phyloP scores from a whole-genome alignment of 2,113 vertebrate genomes.

The Heterotilapia buettikoferi region DNA sequence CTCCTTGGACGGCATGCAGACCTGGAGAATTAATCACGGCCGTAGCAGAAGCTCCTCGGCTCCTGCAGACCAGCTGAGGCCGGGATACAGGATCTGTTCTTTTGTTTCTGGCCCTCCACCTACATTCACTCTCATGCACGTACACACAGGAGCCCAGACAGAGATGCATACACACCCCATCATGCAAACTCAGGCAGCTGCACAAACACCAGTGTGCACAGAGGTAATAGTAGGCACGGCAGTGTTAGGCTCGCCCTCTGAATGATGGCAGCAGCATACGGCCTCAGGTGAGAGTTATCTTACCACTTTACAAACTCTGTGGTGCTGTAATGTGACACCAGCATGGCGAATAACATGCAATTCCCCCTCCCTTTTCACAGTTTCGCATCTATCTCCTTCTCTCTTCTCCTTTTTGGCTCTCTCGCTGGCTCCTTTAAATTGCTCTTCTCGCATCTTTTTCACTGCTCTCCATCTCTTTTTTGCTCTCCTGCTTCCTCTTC shows the following conservation, averaged over 20 bases:
- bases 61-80: slow-evolving; percentile 35
- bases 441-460: background rate
- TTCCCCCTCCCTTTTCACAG: background rate
- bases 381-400: background rate
- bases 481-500: background rate
- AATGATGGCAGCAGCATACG: slow-evolving; percentile 8
- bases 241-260: slow-evolving; percentile 42
- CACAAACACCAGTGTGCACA: background rate
- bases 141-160: background rate
- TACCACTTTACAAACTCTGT: slow-evolving; percentile 37
- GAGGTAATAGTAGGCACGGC: background rate
- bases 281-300: slow-evolving; percentile 56
- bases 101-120: background rate
- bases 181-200: background rate
- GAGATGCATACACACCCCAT: background rate
- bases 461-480: background rate
- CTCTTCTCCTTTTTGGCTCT: background rate
- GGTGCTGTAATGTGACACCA: slow-evolving; percentile 38
- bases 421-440: background rate
- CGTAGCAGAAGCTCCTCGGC: background rate
- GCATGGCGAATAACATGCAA: slow-evolving; percentile 39
- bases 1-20: slow-evolving; percentile 20
- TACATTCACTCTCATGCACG: background rate
- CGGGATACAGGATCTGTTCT: background rate
- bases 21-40: slow-evolving; percentile 46